phyloP scores from a whole-genome alignment of 2,113 vertebrate genomes.

The Anhinga rufa region DNA sequence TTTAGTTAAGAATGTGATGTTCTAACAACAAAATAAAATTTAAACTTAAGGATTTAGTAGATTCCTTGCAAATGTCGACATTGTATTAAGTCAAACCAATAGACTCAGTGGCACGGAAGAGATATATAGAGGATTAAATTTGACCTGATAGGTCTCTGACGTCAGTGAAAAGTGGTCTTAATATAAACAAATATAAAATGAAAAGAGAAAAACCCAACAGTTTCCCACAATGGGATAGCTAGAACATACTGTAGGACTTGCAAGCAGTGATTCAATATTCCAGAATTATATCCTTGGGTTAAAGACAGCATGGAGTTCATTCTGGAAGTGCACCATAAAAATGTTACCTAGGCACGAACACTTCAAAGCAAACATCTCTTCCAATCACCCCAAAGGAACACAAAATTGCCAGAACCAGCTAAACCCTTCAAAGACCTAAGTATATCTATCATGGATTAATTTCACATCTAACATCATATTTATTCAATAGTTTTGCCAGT shows the following conservation, averaged over 20 bases:
- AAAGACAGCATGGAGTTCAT: background rate
- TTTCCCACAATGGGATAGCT: background rate
- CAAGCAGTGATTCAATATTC: background rate
- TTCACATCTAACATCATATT: background rate
- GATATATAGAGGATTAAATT: background rate
- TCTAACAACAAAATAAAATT: background rate
- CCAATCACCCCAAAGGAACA: background rate
- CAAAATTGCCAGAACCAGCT: background rate
- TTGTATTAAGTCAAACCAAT: background rate
- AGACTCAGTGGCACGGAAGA: background rate
- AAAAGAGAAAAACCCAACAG: background rate
- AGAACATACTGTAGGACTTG: background rate
- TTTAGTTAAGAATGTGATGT: background rate
- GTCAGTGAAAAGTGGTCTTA: background rate
- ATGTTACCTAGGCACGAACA: background rate
- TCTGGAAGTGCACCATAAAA: background rate
- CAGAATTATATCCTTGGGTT: background rate
- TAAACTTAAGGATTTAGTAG: background rate
- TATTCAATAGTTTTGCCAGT: background rate
- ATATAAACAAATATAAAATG: slow-evolving; percentile 7
- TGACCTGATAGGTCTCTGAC: background rate
- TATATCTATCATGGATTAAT: background rate
- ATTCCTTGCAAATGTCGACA: background rate
- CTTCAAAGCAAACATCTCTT: background rate
- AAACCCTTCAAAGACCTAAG: background rate